These are phyloP conservation scores for Podarcis siculus DNA, from an alignment of 2,797 vertebrate species.

Conservation along the genomic window DNA sequence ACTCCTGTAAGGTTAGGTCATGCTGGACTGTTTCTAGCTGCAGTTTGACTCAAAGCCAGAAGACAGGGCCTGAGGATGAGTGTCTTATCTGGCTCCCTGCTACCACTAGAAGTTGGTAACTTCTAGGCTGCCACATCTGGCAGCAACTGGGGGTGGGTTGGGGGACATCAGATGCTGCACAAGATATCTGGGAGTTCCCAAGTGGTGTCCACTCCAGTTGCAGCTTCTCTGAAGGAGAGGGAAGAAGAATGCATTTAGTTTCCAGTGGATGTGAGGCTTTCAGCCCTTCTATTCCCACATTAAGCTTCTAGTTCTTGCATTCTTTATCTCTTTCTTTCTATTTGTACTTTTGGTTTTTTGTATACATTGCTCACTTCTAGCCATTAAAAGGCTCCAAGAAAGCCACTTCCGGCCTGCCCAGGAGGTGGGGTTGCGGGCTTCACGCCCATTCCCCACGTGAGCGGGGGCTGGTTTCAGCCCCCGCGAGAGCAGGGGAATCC, in stretches of 20 bases:
- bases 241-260: neutral
- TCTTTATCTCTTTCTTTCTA: neutral
- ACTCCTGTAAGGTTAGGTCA: neutral
- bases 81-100: neutral
- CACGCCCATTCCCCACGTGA: too few relatives aligned
- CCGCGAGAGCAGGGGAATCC: too few relatives aligned
- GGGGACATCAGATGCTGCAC: too few relatives aligned
- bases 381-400: neutral
- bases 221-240: neutral
- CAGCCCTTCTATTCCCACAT: neutral
- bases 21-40: neutral
- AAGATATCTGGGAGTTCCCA: neutral
- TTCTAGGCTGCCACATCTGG: too few relatives aligned
- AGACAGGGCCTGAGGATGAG: neutral
- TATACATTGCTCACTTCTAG: neutral
- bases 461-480: too few relatives aligned
- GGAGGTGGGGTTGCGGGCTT: too few relatives aligned
- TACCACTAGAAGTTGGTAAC: neutral
- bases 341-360: neutral
- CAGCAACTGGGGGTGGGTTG: neutral
- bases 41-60: neutral
- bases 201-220: neutral
- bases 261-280: neutral
- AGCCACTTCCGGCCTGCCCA: too few relatives aligned
- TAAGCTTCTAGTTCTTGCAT: neutral